These are phyloP conservation scores for Melanotaenia boesemani DNA, from an alignment of 2,797 vertebrate genomes.

Conservation along the genomic window DNA sequence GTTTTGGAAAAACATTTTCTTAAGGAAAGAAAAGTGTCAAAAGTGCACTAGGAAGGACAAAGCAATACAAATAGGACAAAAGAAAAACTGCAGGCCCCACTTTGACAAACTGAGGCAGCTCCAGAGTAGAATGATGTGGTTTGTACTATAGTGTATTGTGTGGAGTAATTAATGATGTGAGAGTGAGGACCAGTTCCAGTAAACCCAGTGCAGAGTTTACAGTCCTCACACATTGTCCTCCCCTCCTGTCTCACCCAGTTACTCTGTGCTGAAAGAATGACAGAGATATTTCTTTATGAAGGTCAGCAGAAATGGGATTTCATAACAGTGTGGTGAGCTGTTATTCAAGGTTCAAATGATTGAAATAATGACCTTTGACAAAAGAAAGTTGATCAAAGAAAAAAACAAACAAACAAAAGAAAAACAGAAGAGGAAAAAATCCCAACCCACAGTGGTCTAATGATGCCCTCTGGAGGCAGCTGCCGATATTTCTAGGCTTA, in stretches of 20 bases:
- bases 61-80: neutral
- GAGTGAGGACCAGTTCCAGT: constrained; percentile 19
- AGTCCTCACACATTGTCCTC: constrained; percentile 1
- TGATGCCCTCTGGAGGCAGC: neutral
- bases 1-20: accelerated
- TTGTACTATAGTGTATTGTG: neutral
- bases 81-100: neutral
- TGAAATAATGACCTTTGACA: neutral
- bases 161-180: constrained; percentile 41
- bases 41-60: neutral
- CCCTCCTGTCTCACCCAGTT: neutral
- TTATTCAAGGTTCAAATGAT: neutral
- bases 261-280: neutral
- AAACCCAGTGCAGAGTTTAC: constrained; percentile 5
- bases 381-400: neutral
- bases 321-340: neutral
- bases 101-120: neutral
- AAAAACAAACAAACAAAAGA: neutral
- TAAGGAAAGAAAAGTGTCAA: neutral
- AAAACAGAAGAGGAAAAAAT: too few relatives aligned
- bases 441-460: neutral
- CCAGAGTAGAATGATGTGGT: constrained; percentile 19
- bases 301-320: neutral
- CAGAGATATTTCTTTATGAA: neutral
- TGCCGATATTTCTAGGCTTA: neutral